phyloP scores from a whole-genome alignment of 2,797 vertebrate genomes.

The Jordanella pulchra region DNA sequence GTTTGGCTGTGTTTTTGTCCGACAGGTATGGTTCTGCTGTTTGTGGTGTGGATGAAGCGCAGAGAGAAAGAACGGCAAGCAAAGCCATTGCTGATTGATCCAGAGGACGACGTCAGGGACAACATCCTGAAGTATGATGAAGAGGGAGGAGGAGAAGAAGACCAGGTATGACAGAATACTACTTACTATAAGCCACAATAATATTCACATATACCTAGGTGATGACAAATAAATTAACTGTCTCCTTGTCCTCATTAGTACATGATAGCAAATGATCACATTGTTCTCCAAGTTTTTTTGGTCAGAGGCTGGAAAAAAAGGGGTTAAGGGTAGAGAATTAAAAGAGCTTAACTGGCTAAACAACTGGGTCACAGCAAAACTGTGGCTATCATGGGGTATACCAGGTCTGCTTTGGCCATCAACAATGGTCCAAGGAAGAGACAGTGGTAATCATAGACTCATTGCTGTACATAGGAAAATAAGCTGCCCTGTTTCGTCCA shows the following conservation, averaged over 20 bases:
- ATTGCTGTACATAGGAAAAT: no score
- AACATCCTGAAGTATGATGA: constrained; percentile 99
- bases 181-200: not conserved
- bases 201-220: not conserved
- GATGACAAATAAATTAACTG: not conserved
- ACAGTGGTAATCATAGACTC: no score
- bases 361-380: no score
- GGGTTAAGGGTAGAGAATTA: no score
- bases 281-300: no score
- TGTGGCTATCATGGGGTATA: no score
- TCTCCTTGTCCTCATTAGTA: not conserved
- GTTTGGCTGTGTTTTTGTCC: not conserved
- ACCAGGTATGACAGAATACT: constrained; percentile 83
- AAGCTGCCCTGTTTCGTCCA: no score
- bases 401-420: no score
- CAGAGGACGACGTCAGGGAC: constrained; percentile 96
- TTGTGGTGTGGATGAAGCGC: constrained; percentile 94
- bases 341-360: no score
- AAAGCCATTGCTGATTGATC: constrained; percentile 96
- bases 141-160: constrained; percentile 97
- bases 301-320: no score
- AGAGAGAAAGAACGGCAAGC: constrained; percentile 95
- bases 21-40: constrained; percentile 93
- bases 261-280: no score
- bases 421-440: no score